Evolutionary conservation across 2,888 invertebrate species (phyloP), one percentile per base, ranked within the genome.

Genomic region (Drepanosiphum platanoidis): DNA sequence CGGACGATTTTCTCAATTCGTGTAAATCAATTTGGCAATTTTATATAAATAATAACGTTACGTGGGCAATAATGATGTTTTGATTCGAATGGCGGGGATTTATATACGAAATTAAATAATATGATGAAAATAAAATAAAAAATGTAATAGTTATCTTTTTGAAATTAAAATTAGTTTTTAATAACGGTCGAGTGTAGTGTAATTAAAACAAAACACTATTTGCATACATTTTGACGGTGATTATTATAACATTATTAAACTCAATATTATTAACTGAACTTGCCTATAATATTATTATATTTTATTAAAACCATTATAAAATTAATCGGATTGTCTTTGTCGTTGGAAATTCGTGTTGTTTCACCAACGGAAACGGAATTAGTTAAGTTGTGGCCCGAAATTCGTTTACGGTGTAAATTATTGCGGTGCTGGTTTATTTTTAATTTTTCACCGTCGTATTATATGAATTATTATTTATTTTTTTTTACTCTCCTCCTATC

Each of bases 271-370:
- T 72, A 72, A 72, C 9, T 27, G 18, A 72, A 72, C 71, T 42
- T 42, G n/a, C 13, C 71, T 72, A 42, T 18, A 42, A 42, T 72
- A 30, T 42, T 39, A 72, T 72, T 27, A 42, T 72, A 72, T 72
- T 72, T 72, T 72, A 72, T 72, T 72, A 72, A n/a, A 27, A 30
- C 27, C 42, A 72, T 72, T 42, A 42, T 42, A 42, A 42, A 42
- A 72, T 42, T 30, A 72, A 72, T 30, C 15, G 42, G 27, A n/a
- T 61, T 61, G 61, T 27, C n/a, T 61, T 61, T 61, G 27, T 61
- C 27, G 9, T 61, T 61, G 22, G n/a, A 61, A 27, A 27, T 27
- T 27, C 27, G 61, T 61, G 7, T 61, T 27, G 61, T 61, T 27
- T 27, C 11, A n/a, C 9, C 22, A 5, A 61, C 9, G 9, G n/a